phyloP scores from a whole-genome alignment of 1,140 invertebrate species.

The Acyrthosiphon pisum region DNA sequence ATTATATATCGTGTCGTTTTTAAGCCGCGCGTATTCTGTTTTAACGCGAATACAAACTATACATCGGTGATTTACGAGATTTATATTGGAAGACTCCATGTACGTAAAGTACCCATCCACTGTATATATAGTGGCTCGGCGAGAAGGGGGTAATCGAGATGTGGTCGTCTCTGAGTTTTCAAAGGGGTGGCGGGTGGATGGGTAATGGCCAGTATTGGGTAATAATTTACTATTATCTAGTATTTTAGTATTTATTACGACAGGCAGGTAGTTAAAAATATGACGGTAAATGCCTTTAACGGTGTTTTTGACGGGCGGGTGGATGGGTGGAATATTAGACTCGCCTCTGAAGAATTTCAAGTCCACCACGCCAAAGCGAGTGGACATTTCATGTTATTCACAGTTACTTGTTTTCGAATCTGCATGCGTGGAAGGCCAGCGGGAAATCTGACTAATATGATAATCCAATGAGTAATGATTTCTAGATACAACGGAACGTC shows the following conservation, averaged over 20 bases:
- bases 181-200: not conserved
- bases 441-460: not conserved
- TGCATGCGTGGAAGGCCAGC: not conserved
- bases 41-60: not conserved
- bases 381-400: not conserved
- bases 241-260: not conserved
- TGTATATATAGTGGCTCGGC: too few relatives aligned
- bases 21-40: not conserved
- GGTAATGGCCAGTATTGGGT: too few relatives aligned
- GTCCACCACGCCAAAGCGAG: not conserved
- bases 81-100: not conserved
- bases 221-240: not conserved
- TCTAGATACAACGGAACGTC: not conserved
- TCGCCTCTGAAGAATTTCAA: not conserved
- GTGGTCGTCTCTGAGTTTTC: not conserved
- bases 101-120: not conserved
- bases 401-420: not conserved
- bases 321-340: not conserved
- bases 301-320: not conserved
- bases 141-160: not conserved
- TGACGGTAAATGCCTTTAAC: not conserved
- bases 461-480: slow-evolving; percentile 27
- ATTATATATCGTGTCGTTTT: not conserved
- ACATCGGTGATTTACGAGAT: not conserved
- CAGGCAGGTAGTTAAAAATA: not conserved